phyloP scores from a whole-genome alignment of 2,797 vertebrate genomes.

The Enteromius argenteus region DNA sequence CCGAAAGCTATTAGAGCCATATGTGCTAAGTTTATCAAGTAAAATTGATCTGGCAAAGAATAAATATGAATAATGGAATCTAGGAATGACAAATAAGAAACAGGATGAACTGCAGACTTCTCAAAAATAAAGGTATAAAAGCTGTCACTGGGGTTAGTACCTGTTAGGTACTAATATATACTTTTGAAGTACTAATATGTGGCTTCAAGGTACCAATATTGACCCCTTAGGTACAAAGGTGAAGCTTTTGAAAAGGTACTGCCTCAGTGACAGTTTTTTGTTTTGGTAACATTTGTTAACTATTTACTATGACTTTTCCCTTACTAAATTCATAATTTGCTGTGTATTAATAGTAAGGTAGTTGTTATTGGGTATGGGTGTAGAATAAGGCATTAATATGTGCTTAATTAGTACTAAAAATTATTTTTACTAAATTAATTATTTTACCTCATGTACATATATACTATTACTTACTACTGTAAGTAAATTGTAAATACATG shows the following conservation, averaged over 20 bases:
- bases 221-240: background rate
- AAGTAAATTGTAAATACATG: too few relatives aligned
- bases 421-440: too few relatives aligned
- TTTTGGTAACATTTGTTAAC: background rate
- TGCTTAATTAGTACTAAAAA: too few relatives aligned
- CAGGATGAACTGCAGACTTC: background rate
- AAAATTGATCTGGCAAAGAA: constrained; percentile 13
- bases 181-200: background rate
- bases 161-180: background rate
- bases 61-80: background rate
- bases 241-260: background rate
- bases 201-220: background rate
- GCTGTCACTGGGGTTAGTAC: background rate
- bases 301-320: too few relatives aligned
- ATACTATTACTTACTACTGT: too few relatives aligned
- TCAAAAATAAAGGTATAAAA: background rate
- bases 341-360: too few relatives aligned
- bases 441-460: too few relatives aligned
- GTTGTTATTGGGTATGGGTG: too few relatives aligned
- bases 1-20: constrained; percentile 27
- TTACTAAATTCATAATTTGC: too few relatives aligned
- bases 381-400: too few relatives aligned
- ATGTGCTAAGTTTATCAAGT: constrained; percentile 7
- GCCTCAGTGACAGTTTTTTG: background rate
- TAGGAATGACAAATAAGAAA: background rate